These are phyloP conservation scores for Otis tarda DNA, from an alignment of 2,113 vertebrate genomes.

Conservation along the genomic window DNA sequence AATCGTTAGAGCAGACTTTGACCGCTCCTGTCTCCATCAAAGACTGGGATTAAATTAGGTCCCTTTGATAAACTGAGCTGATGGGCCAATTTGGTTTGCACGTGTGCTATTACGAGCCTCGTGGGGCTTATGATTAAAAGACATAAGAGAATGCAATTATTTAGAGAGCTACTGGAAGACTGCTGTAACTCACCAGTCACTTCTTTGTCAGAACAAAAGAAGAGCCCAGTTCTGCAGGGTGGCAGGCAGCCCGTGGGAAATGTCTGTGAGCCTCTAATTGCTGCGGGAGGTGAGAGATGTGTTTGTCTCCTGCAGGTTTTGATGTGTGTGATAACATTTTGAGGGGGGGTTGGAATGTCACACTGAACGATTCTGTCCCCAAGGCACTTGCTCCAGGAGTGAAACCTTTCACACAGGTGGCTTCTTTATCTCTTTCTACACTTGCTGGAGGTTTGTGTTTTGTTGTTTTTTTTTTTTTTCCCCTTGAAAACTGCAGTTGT, in stretches of 20 bases:
- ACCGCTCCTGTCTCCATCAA: constrained; percentile 18
- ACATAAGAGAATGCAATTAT: constrained; percentile 19
- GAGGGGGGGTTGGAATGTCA: background rate
- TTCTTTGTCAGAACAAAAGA: constrained; percentile 8
- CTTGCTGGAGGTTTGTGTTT: background rate
- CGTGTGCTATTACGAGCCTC: background rate
- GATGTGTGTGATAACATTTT: background rate
- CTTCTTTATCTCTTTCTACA: background rate
- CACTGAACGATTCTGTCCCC: background rate
- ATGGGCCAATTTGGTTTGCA: constrained; percentile 33
- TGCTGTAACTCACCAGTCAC: background rate
- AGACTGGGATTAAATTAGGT: constrained; percentile 40
- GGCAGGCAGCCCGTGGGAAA: background rate
- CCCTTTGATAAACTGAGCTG: constrained; percentile 46
- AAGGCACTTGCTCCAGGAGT: background rate
- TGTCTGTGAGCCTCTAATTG: background rate
- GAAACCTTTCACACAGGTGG: background rate
- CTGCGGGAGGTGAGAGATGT: rapidly evolving
- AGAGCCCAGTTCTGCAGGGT: background rate
- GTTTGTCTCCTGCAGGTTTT: background rate
- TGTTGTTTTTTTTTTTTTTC: too few relatives aligned
- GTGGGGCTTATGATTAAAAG: background rate
- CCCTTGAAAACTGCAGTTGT: background rate
- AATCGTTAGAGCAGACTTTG: constrained; percentile 43
- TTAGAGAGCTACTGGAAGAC: constrained; percentile 12